Percentiles rank a stretch among this genome's conserved stretches.
Conservation (phyloP, 2,797 vertebrate species). For the Apodemus agrarius region DNA sequence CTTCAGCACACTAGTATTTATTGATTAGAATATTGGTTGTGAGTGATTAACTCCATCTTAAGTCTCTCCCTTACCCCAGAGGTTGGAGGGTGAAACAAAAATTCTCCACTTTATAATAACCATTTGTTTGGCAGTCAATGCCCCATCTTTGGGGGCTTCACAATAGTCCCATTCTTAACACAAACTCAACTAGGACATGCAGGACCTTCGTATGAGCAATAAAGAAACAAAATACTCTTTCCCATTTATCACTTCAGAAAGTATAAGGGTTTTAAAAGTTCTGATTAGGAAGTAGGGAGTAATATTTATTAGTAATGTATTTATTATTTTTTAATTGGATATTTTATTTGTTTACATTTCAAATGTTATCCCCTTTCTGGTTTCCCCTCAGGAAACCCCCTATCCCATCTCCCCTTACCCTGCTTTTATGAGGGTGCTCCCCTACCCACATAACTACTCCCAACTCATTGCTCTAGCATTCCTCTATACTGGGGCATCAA, state of each 20-base stretch:
- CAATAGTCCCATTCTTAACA: neutral
- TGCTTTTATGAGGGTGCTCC: no score
- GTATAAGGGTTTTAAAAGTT: neutral
- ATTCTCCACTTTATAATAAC: neutral
- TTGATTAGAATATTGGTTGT: neutral
- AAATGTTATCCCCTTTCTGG: no score
- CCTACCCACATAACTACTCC: no score
- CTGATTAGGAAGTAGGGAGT: neutral
- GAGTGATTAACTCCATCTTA: neutral
- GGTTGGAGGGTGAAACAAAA: neutral
- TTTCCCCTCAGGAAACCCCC: no score
- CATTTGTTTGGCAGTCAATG: neutral
- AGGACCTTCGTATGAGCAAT: neutral
- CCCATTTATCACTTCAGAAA: neutral
- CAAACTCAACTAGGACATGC: neutral
- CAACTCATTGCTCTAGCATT: no score
- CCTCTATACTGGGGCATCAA: no score
- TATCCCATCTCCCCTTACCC: no score
- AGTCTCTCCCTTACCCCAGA: neutral
- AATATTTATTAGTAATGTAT: neutral
- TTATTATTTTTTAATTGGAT: no score
- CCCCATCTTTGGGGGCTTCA: neutral
- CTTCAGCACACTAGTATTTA: neutral
- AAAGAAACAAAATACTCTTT: neutral
- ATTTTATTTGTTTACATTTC: no score